Percentiles rank a stretch among this genome's conserved stretches.
phyloP scores from a whole-genome alignment of 2,888 invertebrate species.

The Maniola hyperantus region DNA sequence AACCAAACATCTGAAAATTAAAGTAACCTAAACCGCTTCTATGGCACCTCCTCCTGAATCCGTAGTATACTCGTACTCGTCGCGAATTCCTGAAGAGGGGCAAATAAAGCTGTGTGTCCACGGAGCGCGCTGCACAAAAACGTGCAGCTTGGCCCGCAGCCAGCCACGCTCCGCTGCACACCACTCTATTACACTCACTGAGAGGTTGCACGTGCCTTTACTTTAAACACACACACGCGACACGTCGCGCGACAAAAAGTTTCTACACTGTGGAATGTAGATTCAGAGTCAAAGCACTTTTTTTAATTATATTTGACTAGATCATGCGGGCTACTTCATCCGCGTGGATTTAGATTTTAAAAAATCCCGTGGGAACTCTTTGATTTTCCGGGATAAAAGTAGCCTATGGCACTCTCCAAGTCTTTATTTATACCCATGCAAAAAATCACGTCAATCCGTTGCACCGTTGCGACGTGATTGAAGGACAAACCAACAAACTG shows the following conservation, averaged over 20 bases:
- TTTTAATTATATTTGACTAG: no score
- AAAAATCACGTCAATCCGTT: no score
- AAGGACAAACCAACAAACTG: no score
- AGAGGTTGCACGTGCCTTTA: constrained; percentile 1
- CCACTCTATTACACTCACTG: constrained; percentile 14
- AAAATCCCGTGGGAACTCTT: no score
- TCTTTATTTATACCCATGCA: no score
- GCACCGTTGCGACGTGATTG: no score
- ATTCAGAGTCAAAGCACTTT: no score
- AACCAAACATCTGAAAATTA: not conserved
- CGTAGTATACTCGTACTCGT: not conserved
- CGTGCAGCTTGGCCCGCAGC: constrained; percentile 14
- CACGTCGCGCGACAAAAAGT: not conserved
- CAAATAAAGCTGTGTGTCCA: constrained; percentile 15
- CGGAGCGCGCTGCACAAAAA: constrained; percentile 7
- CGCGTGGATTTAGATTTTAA: no score
- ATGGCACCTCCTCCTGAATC: not conserved
- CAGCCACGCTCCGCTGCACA: constrained; percentile 17
- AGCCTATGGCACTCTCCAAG: no score
- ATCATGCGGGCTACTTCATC: no score
- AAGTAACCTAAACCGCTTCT: not conserved
- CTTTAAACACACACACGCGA: not conserved
- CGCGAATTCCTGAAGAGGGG: constrained; percentile 8
- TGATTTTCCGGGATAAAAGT: no score
- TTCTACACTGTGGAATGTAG: no score